These are phyloP conservation scores for Platycheirus rosarum DNA, from an alignment of 2,888 invertebrate genomes.

Conservation along the genomic window DNA sequence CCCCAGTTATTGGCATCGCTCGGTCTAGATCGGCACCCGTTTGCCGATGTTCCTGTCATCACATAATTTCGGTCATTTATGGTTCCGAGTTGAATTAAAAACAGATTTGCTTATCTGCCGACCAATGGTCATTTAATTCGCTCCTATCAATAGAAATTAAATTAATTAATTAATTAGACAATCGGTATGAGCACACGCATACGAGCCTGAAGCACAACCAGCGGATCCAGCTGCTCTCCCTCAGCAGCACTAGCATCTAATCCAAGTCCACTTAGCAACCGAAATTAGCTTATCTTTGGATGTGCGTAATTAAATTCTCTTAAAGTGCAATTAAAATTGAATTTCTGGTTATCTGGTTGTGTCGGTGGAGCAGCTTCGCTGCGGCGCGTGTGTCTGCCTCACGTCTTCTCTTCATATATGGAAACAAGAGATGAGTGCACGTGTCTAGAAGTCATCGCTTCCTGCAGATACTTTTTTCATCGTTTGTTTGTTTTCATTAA, in stretches of 20 bases:
- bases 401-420: not conserved
- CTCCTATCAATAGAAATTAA: constrained; percentile 53
- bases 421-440: no score
- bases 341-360: constrained; percentile 55
- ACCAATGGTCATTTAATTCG: constrained; percentile 56
- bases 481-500: constrained; percentile 65
- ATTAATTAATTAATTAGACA: constrained; percentile 65
- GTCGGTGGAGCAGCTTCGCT: not conserved
- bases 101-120: constrained; percentile 66
- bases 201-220: no score
- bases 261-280: constrained; percentile 65
- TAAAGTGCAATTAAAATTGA: constrained; percentile 70
- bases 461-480: not conserved
- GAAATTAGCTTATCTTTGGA: constrained; percentile 71
- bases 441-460: constrained; percentile 15
- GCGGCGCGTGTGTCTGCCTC: constrained; percentile 34
- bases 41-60: constrained; percentile 49
- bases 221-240: not conserved
- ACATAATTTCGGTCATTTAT: constrained; percentile 55
- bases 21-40: no score
- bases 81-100: constrained; percentile 54
- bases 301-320: constrained; percentile 73
- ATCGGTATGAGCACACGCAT: constrained; percentile 8
- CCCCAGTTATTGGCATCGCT: no score
- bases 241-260: not conserved